Base-by-base conservation (phyloP, 2,113 vertebrate genomes). In the Sinocyclocheilus rhinocerous region DNA sequence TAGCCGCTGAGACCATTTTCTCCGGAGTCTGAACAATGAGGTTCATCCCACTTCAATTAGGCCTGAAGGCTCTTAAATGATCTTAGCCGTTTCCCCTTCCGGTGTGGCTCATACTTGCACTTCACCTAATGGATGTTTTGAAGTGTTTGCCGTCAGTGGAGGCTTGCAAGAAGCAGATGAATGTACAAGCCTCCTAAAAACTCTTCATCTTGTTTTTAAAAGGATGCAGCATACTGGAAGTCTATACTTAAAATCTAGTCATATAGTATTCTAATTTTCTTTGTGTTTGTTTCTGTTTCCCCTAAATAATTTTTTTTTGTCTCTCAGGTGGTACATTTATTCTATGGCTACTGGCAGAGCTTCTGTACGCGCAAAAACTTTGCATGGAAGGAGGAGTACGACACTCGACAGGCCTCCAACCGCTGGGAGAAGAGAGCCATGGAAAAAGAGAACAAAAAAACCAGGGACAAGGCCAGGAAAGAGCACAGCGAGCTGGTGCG, bases 401-500 rank as follows among this genome's bases (percentile, higher is more conserved):
- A 99, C 80, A 98, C 96, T 0, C 94, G 97, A 18, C 97, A 99
- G 76, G 98, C 96, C 2, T 97, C 97, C 76, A 99, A 99, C 93
- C 97, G 97, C 89, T 99, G 97, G 97, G 97, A 98, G 92, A 99
- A 99, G 72, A 93, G 97, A 33, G 98, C 97, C 52, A 99, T 99
- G 98, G 98, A 99, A 90, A 99, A 99, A 89, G 98, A 99, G 84
- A 99, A 99, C 94, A 98, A 96, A 91, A 98, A 98, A 92, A 96
- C 91, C 0, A 93, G 98, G 4, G 98, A 99, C 2, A 98, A 96
- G 91, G 96, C 96, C 0, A 94, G 96, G 33, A 97, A 96, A 89
- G 97, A 99, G 91, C 95, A 96, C 88, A 97, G 95, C 0, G 97
- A 99, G 84, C 90, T 98, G 1, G 92, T 99, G 65, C 96, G 97